Evolutionary conservation across 1,140 invertebrate species (phyloP), one percentile per base, ranked within the genome.

Genomic region (Cyrtorhinus lividipennis): DNA sequence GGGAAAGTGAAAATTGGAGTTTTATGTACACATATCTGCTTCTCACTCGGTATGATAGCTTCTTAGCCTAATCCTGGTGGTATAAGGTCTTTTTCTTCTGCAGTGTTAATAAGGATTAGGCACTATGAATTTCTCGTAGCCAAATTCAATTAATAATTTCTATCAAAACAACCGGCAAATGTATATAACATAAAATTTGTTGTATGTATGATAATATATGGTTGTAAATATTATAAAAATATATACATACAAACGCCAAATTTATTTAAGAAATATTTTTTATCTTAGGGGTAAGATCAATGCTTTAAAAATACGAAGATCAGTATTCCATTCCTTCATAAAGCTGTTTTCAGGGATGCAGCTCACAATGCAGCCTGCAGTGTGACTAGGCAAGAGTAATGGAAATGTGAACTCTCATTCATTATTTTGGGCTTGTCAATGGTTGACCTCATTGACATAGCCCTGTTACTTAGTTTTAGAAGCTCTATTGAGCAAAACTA

Each of bases 1-100:
- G 66, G 87, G 86, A 69, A 85, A 85, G 84, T 85, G 83, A 83
- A 80, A 78, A 8, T 58, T 1, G 24, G 24, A 20, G 3, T 23
- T 57, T 2, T 57, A 57, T 23, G 2, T 58, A 59, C 24, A 59
- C 58, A 59, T 59, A 59, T 59, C 58, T 59, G 58, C 26, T 59
- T 59, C 24, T 20, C 24, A 57, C 23, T 38, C 5, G 5, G 30
- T 38, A 38, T 38, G 30, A 15, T 8, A 38, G 30, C 30, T 38
- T 38, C 15, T 5, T 38, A 8, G 30, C 30, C 15, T 38, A 15
- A 8, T 38, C 15, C 30, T 38, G 30, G 30, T 38, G 30, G 30
- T 8, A 8, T 38, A 5, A 38, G 15, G 15, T 38, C 15, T 38
- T 15, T 15, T 38, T 38, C 30, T 38, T 15, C n/a, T n/a, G n/a